These are phyloP conservation scores for Agrotis ipsilon DNA, from an alignment of 2,888 invertebrate genomes.

Conservation along the genomic window DNA sequence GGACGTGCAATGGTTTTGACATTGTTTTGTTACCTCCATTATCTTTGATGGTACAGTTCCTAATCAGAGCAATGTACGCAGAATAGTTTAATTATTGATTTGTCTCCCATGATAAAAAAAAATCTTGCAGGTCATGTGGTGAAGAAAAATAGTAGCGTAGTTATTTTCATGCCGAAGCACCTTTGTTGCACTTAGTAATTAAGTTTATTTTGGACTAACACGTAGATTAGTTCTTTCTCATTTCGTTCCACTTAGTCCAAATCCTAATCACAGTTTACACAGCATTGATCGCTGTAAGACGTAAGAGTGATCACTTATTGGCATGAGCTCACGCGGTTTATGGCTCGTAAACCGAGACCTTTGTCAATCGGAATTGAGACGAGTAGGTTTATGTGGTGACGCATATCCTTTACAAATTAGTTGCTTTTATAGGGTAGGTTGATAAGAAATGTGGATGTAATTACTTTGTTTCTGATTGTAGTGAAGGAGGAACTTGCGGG, in stretches of 20 bases:
- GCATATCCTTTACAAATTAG: slow-evolving; percentile 65
- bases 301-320: slow-evolving; percentile 76
- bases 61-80: slow-evolving; percentile 1
- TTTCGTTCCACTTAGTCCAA: slow-evolving; percentile 18
- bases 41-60: background rate
- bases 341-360: slow-evolving; percentile 75
- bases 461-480: background rate
- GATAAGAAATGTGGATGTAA: background rate
- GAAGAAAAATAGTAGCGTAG: too few relatives aligned
- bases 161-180: too few relatives aligned
- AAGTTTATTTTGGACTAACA: too few relatives aligned
- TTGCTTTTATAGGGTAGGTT: slow-evolving; percentile 7
- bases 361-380: slow-evolving; percentile 69
- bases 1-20: slow-evolving; percentile 8
- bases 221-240: background rate
- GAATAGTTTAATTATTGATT: slow-evolving; percentile 11
- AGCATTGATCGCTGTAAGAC: slow-evolving; percentile 60
- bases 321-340: slow-evolving; percentile 68
- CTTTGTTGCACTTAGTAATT: too few relatives aligned
- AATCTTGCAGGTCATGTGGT: too few relatives aligned
- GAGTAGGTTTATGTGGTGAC: slow-evolving; percentile 68
- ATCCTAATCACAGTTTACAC: slow-evolving; percentile 57
- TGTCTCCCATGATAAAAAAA: background rate
- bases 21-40: slow-evolving; percentile 13
- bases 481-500: background rate